Base-by-base conservation (phyloP, 2,113 vertebrate genomes). In the Nerophis lumbriciformis region DNA sequence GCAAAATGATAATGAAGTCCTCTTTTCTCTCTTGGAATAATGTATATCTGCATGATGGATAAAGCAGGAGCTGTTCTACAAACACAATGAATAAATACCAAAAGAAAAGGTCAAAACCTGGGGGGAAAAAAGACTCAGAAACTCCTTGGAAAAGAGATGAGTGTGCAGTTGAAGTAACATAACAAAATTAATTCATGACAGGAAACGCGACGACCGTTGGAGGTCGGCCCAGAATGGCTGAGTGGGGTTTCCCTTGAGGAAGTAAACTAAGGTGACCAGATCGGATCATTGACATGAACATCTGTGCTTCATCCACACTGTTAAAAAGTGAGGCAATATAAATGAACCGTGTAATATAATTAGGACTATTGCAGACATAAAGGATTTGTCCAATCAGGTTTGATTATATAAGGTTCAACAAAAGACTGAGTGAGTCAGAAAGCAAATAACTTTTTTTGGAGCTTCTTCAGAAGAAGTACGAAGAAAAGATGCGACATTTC, bases 401-500 rank as follows among this genome's bases (percentile, higher is more conserved):
- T 12, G 42, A 53, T 36, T 53, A 35, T 35, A 19, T 12, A 53
- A 53, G 11, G 13, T 53, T 36, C 14, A 6, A 44, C 5, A 61
- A 63, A 50, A 63, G 6, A 61, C 13, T 10, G 36, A 6, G 0
- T 75, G 51, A 72, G 16, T 76, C 42, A 53, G 10, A 56, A 19
- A 62, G 36, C 15, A 44, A 42, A 55, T 4, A 47, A n/a, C 13
- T 54, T 0, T 21, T 6, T 5, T 44, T 8, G 42, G 15, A 6
- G 5, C 16, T 19, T 44, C 42, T 45, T 11, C 12, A 11, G 10
- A 45, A 45, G 3, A 45, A 12, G 42, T 28, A 45, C 42, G 4
- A 45, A 12, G 12, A 3, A 12, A 12, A 45, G 42, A 11, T 11
- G 11, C 4, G 11, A 45, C 42, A 45, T 44, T 57, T 44, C 6